phyloP scores from a whole-genome alignment of 2,888 invertebrate species.

The Drosophila planitibia region DNA sequence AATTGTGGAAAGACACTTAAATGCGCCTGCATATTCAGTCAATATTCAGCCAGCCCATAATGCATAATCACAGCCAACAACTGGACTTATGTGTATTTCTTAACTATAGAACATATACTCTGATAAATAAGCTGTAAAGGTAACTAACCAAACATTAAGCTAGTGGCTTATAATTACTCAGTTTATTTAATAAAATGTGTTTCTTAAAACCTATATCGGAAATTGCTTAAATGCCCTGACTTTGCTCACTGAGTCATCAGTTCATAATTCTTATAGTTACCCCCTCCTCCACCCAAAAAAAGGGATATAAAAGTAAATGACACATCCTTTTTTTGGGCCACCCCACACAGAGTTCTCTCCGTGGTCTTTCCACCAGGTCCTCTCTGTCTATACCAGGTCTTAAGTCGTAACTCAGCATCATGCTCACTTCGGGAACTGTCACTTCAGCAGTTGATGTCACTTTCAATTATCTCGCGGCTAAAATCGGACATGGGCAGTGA shows the following conservation, averaged over 20 bases:
- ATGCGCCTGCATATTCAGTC: slow-evolving; percentile 5
- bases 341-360: background rate
- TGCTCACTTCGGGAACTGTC: slow-evolving; percentile 27
- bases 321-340: slow-evolving; percentile 20
- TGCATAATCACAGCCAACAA: slow-evolving; percentile 1
- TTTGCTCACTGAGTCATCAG: slow-evolving; percentile 10
- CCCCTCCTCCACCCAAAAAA: background rate
- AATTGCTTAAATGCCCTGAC: background rate
- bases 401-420: slow-evolving; percentile 8
- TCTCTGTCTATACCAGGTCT: background rate
- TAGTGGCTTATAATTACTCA: background rate
- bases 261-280: background rate
- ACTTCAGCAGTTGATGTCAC: slow-evolving; percentile 12
- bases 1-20: slow-evolving; percentile 24
- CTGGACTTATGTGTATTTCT: background rate
- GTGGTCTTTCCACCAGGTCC: background rate
- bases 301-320: slow-evolving; percentile 20
- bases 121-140: background rate
- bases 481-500: slow-evolving; percentile 30
- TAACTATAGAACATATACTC: background rate
- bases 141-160: background rate
- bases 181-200: background rate
- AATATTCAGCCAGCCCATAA: background rate
- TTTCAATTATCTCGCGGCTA: slow-evolving; percentile 30
- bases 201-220: background rate